phyloP scores from a whole-genome alignment of 2,888 invertebrate genomes.

The Epirrhoe tristata region DNA sequence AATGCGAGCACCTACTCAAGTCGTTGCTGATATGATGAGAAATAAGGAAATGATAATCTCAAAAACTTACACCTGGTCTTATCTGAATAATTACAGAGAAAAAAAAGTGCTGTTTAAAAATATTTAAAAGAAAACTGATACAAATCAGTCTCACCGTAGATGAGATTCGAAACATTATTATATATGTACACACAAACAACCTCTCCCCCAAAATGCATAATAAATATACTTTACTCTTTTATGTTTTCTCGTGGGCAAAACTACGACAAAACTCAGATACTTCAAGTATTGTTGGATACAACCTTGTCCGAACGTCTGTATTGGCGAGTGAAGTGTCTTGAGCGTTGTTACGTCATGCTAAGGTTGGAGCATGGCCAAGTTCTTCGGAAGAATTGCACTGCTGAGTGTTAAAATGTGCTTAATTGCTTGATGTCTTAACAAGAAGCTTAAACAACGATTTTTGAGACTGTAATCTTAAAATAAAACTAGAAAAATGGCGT shows the following conservation, averaged over 20 bases:
- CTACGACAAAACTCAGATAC: not conserved
- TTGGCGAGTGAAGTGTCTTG: constrained; percentile 20
- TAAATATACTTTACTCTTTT: not conserved
- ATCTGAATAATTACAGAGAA: too few species aligned
- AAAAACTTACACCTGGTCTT: too few species aligned
- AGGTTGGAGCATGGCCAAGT: constrained; percentile 27
- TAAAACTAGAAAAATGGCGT: too few species aligned
- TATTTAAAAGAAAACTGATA: too few species aligned
- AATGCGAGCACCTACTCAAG: not conserved
- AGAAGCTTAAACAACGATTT: too few species aligned
- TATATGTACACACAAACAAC: too few species aligned
- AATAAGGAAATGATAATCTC: too few species aligned
- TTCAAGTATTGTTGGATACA: constrained; percentile 4
- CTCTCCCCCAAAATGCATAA: too few species aligned
- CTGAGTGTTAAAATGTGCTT: constrained; percentile 2
- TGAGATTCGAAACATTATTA: too few species aligned
- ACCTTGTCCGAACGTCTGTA: constrained; percentile 24
- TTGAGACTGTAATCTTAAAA: too few species aligned
- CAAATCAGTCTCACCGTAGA: too few species aligned
- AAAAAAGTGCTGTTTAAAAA: too few species aligned
- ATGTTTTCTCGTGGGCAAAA: not conserved
- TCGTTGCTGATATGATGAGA: not conserved
- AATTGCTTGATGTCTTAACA: not conserved
- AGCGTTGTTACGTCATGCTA: constrained; percentile 17
- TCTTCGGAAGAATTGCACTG: constrained; percentile 11